These are phyloP conservation scores for Adelosebastes latens DNA, from an alignment of 2,797 vertebrate genomes.

Conservation along the genomic window DNA sequence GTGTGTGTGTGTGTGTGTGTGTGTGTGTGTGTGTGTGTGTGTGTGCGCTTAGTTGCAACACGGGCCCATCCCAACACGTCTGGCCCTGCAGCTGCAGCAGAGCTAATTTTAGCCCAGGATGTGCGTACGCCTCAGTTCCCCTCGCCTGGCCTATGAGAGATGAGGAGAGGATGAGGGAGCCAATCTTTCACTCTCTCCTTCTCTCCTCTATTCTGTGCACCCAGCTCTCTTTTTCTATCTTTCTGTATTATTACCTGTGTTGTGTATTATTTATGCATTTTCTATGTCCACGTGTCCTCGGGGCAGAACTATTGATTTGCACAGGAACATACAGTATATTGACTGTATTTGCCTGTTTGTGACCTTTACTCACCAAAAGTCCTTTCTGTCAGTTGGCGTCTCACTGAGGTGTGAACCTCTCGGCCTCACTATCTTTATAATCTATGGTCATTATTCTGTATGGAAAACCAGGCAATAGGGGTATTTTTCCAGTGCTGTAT, in stretches of 20 bases:
- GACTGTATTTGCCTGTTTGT: constrained; percentile 37
- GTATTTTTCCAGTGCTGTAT: constrained; percentile 1
- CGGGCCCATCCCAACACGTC: constrained; percentile 71
- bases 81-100: constrained; percentile 80
- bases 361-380: constrained; percentile 56
- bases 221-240: not conserved
- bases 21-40: constrained; percentile 16
- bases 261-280: not conserved
- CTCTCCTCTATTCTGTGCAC: not conserved
- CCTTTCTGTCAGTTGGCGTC: constrained; percentile 7
- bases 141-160: constrained; percentile 62
- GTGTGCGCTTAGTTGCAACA: constrained; percentile 21
- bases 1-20: constrained; percentile 20
- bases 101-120: constrained; percentile 81
- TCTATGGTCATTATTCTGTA: not conserved
- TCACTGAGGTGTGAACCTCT: constrained; percentile 13
- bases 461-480: not conserved
- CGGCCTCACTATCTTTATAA: not conserved
- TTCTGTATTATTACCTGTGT: not conserved
- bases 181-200: constrained; percentile 32
- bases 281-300: constrained; percentile 6
- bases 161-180: constrained; percentile 49
- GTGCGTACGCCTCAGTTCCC: constrained; percentile 77
- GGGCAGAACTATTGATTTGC: constrained; percentile 46
- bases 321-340: constrained; percentile 17